Evolutionary conservation across 2,888 invertebrate genomes (phyloP), one percentile per base, ranked within the genome.

Genomic region (Hartigia nigra): DNA sequence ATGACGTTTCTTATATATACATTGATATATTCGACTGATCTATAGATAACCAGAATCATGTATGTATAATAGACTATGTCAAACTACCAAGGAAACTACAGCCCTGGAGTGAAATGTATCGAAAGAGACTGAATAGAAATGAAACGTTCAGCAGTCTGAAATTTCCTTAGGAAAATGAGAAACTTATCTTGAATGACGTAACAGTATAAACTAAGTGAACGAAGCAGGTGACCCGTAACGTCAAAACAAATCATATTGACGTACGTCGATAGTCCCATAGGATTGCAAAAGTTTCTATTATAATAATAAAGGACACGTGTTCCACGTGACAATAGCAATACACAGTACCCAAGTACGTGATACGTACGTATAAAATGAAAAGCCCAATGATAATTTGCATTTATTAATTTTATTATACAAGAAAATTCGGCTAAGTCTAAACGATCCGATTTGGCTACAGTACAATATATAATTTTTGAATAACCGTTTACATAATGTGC

Each of bases 381-480:
- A 89, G n/a, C 83, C 85, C 88, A 90, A 90, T 89, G 87, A 89
- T 87, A 89, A 86, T 86, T 88, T 88, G 85, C 85, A 86, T 89
- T 89, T 88, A 88, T 88, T 88, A 87, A 86, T 31, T 90, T 88
- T 87, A 88, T 88, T 84, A 87, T 89, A 89, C 89, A 88, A 90
- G 88, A 89, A 86, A 87, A 84, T 87, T 87, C 82, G 23, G 85
- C 87, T 89, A 88, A 83, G 83, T 82, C 87, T 86, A 87, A 80
- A 88, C 80, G 84, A 82, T 87, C 86, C 85, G 87, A 55, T 72
- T 86, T 86, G 87, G 86, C 88, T 89, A 88, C 85, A 81, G 82
- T 86, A 88, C 85, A 87, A 84, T 85, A 72, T 81, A 82, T 87
- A 87, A 84, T 79, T 84, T 85, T 78, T 78, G 77, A 69, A 77